Evolutionary conservation across 2,113 vertebrate species (phyloP).

Genomic region (Psittacus erithacus): DNA sequence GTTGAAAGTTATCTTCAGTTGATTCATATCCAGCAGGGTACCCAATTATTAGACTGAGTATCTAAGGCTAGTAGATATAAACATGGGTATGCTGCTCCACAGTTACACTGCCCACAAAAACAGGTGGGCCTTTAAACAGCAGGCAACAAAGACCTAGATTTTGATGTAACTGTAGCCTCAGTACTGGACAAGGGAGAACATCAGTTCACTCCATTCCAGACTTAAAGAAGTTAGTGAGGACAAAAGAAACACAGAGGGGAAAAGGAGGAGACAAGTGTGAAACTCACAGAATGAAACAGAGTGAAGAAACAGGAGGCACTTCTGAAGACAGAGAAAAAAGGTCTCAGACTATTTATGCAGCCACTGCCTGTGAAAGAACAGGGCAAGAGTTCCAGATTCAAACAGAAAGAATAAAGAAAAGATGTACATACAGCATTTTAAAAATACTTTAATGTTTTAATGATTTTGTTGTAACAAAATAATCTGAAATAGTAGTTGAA

Average conservation of each 20-base stretch:
- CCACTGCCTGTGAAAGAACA: neutral
- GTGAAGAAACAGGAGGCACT: neutral
- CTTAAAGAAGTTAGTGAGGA: neutral
- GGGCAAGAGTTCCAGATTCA: neutral
- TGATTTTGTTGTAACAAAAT: neutral
- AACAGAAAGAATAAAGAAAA: neutral
- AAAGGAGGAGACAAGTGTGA: neutral
- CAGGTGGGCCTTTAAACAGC: neutral
- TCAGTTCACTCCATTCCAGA: accelerated
- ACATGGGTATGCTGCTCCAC: neutral
- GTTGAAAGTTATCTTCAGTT: neutral
- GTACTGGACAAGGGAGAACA: neutral
- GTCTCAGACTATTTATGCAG: neutral
- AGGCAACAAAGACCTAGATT: neutral
- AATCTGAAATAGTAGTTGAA: neutral
- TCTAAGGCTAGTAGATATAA: neutral
- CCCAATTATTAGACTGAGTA: neutral
- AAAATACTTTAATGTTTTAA: neutral
- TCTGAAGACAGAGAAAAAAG: neutral
- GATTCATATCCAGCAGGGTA: neutral
- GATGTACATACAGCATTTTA: neutral
- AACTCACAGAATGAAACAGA: neutral
- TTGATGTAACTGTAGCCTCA: neutral
- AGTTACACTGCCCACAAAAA: neutral
- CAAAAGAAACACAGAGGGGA: neutral